These are phyloP conservation scores for Cyrtodaria siliqua DNA, from an alignment of 2,888 invertebrate species.

Conservation along the genomic window DNA sequence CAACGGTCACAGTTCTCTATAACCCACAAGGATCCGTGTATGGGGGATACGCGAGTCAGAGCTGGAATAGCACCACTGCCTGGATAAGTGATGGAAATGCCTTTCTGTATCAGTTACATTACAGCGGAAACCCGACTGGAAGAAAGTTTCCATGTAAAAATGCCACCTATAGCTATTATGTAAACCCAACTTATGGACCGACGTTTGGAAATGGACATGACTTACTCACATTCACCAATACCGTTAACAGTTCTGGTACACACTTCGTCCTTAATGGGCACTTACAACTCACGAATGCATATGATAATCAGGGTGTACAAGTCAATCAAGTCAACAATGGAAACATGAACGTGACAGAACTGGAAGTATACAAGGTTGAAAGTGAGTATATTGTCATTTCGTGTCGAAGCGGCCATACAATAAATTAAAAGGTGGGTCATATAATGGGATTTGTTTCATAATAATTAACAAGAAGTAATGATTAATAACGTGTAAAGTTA, in stretches of 20 bases:
- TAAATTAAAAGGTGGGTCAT: too few relatives aligned
- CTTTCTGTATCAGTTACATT: background rate
- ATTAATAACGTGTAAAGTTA: too few relatives aligned
- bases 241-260: background rate
- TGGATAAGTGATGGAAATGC: background rate
- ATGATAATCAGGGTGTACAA: background rate
- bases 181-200: background rate
- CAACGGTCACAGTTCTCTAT: background rate
- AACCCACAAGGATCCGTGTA: background rate
- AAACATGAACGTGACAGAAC: too few relatives aligned
- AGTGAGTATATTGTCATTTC: too few relatives aligned
- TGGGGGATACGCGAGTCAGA: too few relatives aligned
- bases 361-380: background rate
- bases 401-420: too few relatives aligned
- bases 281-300: background rate
- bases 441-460: too few relatives aligned
- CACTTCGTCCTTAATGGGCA: background rate
- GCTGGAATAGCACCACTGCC: background rate
- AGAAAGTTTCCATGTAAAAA: background rate
- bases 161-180: background rate
- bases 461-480: too few relatives aligned
- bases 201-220: background rate
- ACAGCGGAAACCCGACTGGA: background rate
- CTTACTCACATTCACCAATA: background rate
- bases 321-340: background rate